These are phyloP conservation scores for Cyprinodon variegatus DNA, from an alignment of 2,113 vertebrate genomes.

Conservation along the genomic window DNA sequence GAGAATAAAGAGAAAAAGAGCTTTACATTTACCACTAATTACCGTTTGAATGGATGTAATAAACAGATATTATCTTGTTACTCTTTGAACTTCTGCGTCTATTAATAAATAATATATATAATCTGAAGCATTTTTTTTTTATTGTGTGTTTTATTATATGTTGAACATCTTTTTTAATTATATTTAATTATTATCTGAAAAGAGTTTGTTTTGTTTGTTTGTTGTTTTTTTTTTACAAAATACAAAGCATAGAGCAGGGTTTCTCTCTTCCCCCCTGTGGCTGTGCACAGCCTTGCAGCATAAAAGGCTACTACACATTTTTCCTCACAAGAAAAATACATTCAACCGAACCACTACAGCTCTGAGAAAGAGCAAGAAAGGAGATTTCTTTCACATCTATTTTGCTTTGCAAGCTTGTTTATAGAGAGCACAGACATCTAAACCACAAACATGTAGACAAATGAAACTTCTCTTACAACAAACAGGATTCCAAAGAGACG, in stretches of 20 bases:
- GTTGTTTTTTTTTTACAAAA: too few relatives aligned
- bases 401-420: neutral
- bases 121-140: neutral
- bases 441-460: neutral
- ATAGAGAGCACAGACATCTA: neutral
- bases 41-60: neutral
- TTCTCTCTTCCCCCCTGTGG: neutral
- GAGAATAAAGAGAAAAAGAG: neutral
- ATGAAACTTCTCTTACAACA: neutral
- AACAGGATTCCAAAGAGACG: neutral
- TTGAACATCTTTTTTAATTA: too few relatives aligned
- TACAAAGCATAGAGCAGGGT: too few relatives aligned
- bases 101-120: too few relatives aligned
- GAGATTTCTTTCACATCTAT: neutral
- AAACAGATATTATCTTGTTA: too few relatives aligned
- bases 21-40: constrained; percentile 1
- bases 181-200: neutral
- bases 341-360: neutral
- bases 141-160: neutral
- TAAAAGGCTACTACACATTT: neutral
- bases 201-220: neutral
- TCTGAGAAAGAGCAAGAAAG: neutral
- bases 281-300: neutral
- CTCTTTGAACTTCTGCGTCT: too few relatives aligned
- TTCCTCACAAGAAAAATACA: neutral